phyloP scores from a whole-genome alignment of 2,113 vertebrate genomes.

The Oxygymnocypris stewartii region DNA sequence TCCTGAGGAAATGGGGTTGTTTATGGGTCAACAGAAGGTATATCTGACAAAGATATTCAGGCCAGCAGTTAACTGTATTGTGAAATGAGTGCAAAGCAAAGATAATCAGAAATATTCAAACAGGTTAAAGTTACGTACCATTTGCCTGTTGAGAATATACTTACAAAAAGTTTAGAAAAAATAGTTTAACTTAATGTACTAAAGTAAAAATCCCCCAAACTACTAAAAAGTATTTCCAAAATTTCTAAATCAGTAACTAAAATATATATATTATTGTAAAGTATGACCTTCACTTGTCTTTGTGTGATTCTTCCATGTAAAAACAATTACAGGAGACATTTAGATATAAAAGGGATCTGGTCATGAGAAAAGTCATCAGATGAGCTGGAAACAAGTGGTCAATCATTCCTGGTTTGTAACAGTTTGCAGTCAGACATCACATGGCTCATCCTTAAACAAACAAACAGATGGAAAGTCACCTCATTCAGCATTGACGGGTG shows the following conservation, averaged over 20 bases:
- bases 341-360: background rate
- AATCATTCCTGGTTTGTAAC: slow-evolving; percentile 14
- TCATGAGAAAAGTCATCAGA: slow-evolving; percentile 1
- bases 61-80: background rate
- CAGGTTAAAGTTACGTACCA: no score
- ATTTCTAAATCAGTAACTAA: no score
- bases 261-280: background rate
- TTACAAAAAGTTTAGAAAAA: no score
- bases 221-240: no score
- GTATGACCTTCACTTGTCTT: no score
- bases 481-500: background rate
- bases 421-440: background rate
- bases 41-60: no score
- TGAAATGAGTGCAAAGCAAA: background rate
- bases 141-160: no score
- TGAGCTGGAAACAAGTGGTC: background rate
- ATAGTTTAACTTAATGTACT: no score
- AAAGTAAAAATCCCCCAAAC: no score
- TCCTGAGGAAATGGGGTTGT: background rate
- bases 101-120: background rate
- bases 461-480: background rate
- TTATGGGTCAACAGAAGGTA: background rate
- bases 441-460: slow-evolving; percentile 15
- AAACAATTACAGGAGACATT: background rate
- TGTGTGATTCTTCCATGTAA: background rate